Evolutionary conservation across 2,888 invertebrate species (phyloP), one percentile per base, ranked within the genome.

Genomic region (Hirtodrosophila duncani): DNA sequence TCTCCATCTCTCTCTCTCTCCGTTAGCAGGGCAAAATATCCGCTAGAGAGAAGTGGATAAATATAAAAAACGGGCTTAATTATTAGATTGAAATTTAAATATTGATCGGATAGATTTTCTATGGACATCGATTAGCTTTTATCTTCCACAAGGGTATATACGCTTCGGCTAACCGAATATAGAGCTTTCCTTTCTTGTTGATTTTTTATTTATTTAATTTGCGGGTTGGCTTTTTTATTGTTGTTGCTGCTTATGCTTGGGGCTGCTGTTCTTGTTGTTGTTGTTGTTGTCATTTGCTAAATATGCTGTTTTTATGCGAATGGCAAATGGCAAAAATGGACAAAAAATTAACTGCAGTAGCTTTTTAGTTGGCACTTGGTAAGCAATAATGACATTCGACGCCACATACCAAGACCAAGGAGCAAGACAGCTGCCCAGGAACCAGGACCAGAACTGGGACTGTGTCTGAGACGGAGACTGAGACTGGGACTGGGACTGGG

Each of bases 321-420:
- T 65, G 70, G 72, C 69, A 72, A 72, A 67, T 66, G 67, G 58
- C 62, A 63, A 62, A 64, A 67, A 67, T 67, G 63, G 65, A 63
- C 68, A 75, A 72, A 75, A 80, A 82, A 71, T 67, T 64, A 67
- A 80, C 79, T 81, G 74, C 70, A 80, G 80, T 67, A 77, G 75
- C 80, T 81, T 81, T 82, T 80, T 81, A 80, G 81, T 82, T 82
- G 79, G 83, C 83, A 83, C 84, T 83, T 83, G 78, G 63, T n/a
- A 69, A 67, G 77, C 78, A 70, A 82, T 84, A 84, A 84, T 84
- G 83, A 84, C 83, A 84, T 83, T 83, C 83, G 84, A 83, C 82
- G 83, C 82, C 84, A 83, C 83, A 84, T 83, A 82, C 82, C 78
- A 83, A 81, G 79, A 36, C 56, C 63, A 63, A 55, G 50, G 41